A percentile compares a stretch with the other conserved stretches of the same genome.
phyloP scores from a whole-genome alignment of 2,888 invertebrate species.

The Marasmarcha lunaedactyla region DNA sequence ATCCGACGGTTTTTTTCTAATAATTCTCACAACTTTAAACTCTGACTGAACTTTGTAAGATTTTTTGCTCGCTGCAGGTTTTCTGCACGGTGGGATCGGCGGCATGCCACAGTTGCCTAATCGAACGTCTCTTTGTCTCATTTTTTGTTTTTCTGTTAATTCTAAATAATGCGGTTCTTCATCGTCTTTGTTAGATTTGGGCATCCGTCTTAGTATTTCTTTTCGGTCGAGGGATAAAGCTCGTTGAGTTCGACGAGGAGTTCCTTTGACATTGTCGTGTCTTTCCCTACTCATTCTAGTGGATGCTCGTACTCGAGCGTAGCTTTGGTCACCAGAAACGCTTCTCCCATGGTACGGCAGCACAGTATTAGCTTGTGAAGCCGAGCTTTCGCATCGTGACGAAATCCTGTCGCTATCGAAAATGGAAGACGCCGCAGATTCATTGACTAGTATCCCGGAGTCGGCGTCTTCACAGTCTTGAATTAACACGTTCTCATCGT shows the following conservation, averaged over 20 bases:
- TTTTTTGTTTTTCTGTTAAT: constrained; percentile 60
- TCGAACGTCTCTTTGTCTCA: constrained; percentile 54
- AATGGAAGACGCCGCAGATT: constrained; percentile 76
- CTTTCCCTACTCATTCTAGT: constrained; percentile 53
- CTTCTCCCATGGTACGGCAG: constrained; percentile 56
- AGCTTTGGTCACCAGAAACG: constrained; percentile 60
- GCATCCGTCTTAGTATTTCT: constrained; percentile 62
- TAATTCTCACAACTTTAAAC: constrained; percentile 68
- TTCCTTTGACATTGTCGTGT: constrained; percentile 38
- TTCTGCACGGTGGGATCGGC: constrained; percentile 59
- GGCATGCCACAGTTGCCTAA: constrained; percentile 53
- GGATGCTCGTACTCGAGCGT: constrained; percentile 41
- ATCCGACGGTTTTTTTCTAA: constrained; percentile 67
- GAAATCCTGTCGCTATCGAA: constrained; percentile 69
- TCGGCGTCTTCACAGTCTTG: constrained; percentile 79
- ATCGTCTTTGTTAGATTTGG: constrained; percentile 42
- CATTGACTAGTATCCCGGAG: constrained; percentile 81
- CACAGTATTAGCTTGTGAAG: constrained; percentile 48
- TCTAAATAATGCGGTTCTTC: constrained; percentile 57
- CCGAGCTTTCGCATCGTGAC: constrained; percentile 64
- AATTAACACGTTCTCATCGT: constrained; percentile 66
- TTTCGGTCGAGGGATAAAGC: constrained; percentile 68
- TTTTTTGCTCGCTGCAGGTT: constrained; percentile 34
- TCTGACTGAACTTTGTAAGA: constrained; percentile 39
- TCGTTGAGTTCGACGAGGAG: constrained; percentile 54